These are phyloP conservation scores for Hormaphis cornu DNA, from an alignment of 1,140 invertebrate species.

Conservation along the genomic window DNA sequence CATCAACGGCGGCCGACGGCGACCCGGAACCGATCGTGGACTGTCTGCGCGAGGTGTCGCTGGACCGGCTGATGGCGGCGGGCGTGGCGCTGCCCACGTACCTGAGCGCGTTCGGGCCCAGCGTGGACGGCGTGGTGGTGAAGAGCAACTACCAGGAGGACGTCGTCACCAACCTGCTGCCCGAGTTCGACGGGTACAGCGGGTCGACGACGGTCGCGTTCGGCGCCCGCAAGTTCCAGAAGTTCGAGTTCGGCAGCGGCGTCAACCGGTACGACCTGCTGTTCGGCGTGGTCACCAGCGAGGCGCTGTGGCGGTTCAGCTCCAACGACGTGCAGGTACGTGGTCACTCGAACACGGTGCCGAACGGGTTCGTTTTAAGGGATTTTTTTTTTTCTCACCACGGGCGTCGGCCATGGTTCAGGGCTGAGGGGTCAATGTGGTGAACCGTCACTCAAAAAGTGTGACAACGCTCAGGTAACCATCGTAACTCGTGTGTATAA, in stretches of 20 bases:
- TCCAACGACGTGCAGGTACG: constrained; percentile 27
- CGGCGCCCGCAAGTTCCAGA: constrained; percentile 31
- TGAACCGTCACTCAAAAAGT: too few species aligned
- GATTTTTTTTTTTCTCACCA: too few species aligned
- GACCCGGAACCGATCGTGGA: constrained; percentile 66
- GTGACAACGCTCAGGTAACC: too few species aligned
- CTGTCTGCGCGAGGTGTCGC: constrained; percentile 63
- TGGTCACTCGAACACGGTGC: too few species aligned
- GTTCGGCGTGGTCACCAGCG: constrained; percentile 74
- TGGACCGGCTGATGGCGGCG: constrained; percentile 65
- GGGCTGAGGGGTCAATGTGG: too few species aligned
- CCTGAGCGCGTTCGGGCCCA: constrained; percentile 72
- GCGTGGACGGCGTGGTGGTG: constrained; percentile 77
- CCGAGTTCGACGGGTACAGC: constrained; percentile 38
- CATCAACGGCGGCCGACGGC: constrained; percentile 59
- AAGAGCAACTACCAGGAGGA: constrained; percentile 68
- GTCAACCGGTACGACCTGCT: constrained; percentile 63
- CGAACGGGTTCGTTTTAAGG: too few species aligned
- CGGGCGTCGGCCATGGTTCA: too few species aligned
- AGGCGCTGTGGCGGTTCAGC: constrained; percentile 57
- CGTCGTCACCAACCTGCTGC: constrained; percentile 45
- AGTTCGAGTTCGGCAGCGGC: constrained; percentile 43
- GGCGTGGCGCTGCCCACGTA: constrained; percentile 75
- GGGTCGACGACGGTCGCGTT: constrained; percentile 8
- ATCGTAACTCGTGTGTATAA: too few species aligned